Conservation (phyloP, 2,797 vertebrate genomes). For the Apogon talboti region DNA sequence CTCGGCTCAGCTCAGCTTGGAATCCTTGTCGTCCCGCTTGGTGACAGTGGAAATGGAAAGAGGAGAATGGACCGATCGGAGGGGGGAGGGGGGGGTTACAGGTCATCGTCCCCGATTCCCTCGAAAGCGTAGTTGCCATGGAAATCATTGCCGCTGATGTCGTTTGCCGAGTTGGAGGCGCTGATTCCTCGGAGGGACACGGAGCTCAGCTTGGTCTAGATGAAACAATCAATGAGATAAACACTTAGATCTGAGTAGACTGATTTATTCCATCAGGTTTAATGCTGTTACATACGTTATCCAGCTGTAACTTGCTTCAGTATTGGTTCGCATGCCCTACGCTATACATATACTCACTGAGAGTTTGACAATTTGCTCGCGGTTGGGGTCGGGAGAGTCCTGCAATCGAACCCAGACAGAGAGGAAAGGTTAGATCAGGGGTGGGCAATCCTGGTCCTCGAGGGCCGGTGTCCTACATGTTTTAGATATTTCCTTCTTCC, state of each 20-base stretch:
- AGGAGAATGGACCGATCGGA: not conserved
- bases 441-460: too few species aligned
- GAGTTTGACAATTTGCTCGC: conserved; percentile 93
- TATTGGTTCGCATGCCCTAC: not conserved
- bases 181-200: conserved; percentile 95
- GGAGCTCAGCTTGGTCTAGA: conserved; percentile 94
- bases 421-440: conserved; percentile 3
- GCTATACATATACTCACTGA: conserved; percentile 87
- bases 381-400: conserved; percentile 93
- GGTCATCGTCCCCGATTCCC: conserved; percentile 98
- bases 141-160: conserved; percentile 91
- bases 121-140: conserved; percentile 99
- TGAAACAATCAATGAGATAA: conserved; percentile 9
- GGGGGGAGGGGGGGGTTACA: conserved; percentile 79
- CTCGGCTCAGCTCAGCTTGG: conserved; percentile 71
- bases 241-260: conserved; percentile 7
- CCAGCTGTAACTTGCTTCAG: not conserved
- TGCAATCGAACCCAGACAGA: conserved; percentile 56
- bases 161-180: conserved; percentile 90
- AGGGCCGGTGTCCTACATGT: too few species aligned
- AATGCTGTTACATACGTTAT: not conserved
- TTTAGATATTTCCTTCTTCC: too few species aligned
- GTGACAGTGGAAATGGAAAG: conserved; percentile 57
- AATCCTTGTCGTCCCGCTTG: conserved; percentile 58
- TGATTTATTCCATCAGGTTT: not conserved